Conservation (phyloP, 2,888 invertebrate genomes). For the Eupithecia exiguata region DNA sequence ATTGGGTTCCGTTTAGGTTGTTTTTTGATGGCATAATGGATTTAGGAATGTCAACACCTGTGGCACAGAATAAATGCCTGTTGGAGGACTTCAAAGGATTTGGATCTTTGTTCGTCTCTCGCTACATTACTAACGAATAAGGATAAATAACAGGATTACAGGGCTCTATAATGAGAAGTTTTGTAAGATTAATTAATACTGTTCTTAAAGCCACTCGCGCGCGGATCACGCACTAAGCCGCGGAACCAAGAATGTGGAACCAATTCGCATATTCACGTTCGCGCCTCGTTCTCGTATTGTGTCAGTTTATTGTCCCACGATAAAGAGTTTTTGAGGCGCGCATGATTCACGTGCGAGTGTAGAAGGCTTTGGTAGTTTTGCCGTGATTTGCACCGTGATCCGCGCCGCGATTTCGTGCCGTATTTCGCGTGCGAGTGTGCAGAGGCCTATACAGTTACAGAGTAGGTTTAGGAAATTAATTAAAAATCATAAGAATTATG, state of each 20-base stretch:
- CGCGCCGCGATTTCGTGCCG: too few species aligned
- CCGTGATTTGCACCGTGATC: too few species aligned
- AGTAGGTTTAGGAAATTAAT: neutral
- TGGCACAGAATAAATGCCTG: neutral
- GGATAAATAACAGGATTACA: neutral
- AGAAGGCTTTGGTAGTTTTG: too few species aligned
- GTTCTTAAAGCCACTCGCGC: neutral
- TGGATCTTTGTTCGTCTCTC: neutral
- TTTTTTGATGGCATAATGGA: slow-evolving; percentile 4
- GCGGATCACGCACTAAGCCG: neutral
- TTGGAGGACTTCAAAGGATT: neutral
- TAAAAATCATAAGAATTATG: neutral
- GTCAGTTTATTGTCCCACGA: neutral
- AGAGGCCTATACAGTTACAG: neutral
- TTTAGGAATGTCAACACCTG: slow-evolving; percentile 4
- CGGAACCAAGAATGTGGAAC: neutral
- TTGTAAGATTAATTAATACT: neutral
- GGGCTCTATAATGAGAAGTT: neutral
- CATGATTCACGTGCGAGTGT: too few species aligned
- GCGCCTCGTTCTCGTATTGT: neutral
- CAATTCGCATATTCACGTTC: neutral
- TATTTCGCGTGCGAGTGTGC: neutral
- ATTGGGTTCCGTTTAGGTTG: slow-evolving; percentile 8
- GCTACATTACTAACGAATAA: neutral
- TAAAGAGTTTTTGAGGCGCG: neutral